Conservation (phyloP, 1,140 invertebrate genomes). For the Trinorchestia longiramus region DNA sequence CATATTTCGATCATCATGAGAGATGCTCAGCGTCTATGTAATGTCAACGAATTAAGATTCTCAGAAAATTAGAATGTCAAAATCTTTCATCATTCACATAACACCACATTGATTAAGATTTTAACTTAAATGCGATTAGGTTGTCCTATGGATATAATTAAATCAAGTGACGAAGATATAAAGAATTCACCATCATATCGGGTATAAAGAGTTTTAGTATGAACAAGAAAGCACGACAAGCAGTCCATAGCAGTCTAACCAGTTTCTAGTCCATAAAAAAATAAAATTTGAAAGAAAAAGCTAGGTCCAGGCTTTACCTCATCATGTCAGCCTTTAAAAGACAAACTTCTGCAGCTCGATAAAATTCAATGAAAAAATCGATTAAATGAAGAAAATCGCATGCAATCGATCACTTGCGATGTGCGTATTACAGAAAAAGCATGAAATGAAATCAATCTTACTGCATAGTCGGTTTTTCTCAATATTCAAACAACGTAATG, state of each 20-base stretch:
- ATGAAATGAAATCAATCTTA: too few relatives aligned
- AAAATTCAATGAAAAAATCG: too few relatives aligned
- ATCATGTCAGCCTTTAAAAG: too few relatives aligned
- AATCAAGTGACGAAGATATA: background rate
- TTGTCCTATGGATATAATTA: background rate
- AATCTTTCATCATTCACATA: too few relatives aligned
- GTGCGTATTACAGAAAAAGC: too few relatives aligned
- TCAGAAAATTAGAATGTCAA: too few relatives aligned
- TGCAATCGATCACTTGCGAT: too few relatives aligned
- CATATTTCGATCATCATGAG: background rate
- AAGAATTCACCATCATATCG: background rate
- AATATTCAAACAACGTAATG: too few relatives aligned
- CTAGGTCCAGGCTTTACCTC: background rate
- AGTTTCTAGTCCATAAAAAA: background rate
- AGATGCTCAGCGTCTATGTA: background rate
- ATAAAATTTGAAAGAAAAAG: background rate
- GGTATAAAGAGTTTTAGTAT: background rate
- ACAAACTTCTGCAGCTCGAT: too few relatives aligned
- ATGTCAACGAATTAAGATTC: background rate
- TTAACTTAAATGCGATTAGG: background rate
- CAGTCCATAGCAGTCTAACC: background rate
- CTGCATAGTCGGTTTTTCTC: too few relatives aligned
- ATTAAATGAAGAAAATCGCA: too few relatives aligned
- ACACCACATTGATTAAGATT: background rate
- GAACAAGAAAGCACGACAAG: background rate